phyloP scores from a whole-genome alignment of 2,797 vertebrate genomes.

The Micropoecilia bifurca region DNA sequence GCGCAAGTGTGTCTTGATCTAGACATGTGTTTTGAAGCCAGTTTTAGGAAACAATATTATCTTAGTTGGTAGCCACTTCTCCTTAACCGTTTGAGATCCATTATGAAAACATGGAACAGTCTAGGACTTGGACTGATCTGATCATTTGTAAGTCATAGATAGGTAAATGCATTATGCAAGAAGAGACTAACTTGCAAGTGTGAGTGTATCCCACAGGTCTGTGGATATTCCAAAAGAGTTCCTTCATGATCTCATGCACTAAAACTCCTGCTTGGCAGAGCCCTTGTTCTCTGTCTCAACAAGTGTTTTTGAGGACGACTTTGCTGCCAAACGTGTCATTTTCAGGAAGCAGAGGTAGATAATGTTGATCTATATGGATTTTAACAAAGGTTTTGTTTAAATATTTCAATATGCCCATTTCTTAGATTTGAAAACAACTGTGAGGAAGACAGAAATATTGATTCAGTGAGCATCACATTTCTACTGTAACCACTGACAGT shows the following conservation, averaged over 20 bases:
- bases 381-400: not conserved
- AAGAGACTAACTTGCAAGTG: not conserved
- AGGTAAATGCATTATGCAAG: not conserved
- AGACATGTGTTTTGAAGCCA: not conserved
- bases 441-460: constrained; percentile 7
- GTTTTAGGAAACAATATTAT: not conserved
- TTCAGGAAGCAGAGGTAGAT: constrained; percentile 4
- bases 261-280: constrained; percentile 24
- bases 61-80: not conserved
- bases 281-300: constrained; percentile 40
- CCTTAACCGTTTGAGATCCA: no score
- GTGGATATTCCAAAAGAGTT: constrained; percentile 6
- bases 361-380: not conserved
- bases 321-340: constrained; percentile 8
- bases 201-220: not conserved
- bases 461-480: not conserved
- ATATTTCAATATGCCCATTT: not conserved
- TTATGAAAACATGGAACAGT: not conserved
- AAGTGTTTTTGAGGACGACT: constrained; percentile 14
- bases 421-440: not conserved
- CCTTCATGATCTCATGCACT: constrained; percentile 39
- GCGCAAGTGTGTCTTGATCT: not conserved
- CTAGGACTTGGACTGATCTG: not conserved
- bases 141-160: not conserved
- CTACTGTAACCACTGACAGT: not conserved